phyloP scores from a whole-genome alignment of 2,888 invertebrate genomes.

The Sepiola atlantica region DNA sequence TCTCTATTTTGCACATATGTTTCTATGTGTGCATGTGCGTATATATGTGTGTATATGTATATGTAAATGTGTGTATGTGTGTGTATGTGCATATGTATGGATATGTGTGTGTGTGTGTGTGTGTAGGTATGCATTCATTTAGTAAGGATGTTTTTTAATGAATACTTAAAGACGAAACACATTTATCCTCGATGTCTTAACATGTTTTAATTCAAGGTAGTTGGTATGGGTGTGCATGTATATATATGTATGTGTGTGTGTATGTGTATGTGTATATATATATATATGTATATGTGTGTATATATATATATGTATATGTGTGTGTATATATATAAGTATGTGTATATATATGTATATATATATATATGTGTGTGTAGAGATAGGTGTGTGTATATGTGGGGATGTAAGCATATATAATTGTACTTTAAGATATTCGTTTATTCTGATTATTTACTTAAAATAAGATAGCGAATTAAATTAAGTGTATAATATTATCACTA shows the following conservation, averaged over 20 bases:
- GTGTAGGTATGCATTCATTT: too few species aligned
- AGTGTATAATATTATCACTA: too few species aligned
- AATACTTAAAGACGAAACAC: too few species aligned
- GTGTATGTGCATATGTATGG: neutral
- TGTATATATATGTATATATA: neutral
- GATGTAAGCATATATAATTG: too few species aligned
- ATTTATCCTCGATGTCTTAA: too few species aligned
- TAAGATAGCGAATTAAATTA: too few species aligned
- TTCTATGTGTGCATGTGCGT: neutral
- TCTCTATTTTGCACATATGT: neutral
- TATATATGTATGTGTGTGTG: neutral
- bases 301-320: neutral
- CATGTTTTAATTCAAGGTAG: too few species aligned
- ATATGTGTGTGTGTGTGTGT: neutral
- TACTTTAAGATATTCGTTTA: too few species aligned
- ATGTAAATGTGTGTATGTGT: neutral
- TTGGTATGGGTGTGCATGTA: too few species aligned
- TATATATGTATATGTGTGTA: neutral
- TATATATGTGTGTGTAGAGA: neutral
- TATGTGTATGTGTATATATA: conserved; percentile 23
- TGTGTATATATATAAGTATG: neutral
- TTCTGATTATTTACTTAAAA: too few species aligned
- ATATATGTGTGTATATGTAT: conserved; percentile 32
- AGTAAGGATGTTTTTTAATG: too few species aligned
- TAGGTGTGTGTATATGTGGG: neutral